These are phyloP conservation scores for Caenorhabditis auriculariae DNA, from an alignment of 2,888 invertebrate genomes.

Conservation along the genomic window DNA sequence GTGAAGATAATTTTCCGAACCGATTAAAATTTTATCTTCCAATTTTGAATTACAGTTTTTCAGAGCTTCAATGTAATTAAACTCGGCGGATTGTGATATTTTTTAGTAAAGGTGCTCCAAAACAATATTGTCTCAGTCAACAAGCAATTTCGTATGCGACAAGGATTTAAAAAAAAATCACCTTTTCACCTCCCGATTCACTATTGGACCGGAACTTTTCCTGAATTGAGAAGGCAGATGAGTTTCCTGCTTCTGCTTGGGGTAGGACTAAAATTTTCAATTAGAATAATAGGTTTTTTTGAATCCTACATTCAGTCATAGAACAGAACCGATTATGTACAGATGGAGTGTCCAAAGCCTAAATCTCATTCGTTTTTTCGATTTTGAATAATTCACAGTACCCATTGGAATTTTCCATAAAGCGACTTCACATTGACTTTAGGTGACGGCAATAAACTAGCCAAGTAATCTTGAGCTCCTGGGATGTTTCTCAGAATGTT, in stretches of 20 bases:
- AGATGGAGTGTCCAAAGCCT: conserved; percentile 51
- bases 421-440: conserved; percentile 37
- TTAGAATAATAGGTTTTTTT: background rate
- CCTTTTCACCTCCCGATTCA: conserved; percentile 36
- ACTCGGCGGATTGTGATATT: too few species aligned
- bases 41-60: too few species aligned
- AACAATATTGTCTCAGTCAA: too few species aligned
- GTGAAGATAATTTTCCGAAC: too few species aligned
- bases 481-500: conserved; percentile 51
- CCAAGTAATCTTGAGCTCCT: conserved; percentile 50
- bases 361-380: conserved; percentile 1
- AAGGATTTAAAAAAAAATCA: background rate
- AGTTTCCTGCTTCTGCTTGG: conserved; percentile 37
- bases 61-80: too few species aligned
- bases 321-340: conserved; percentile 47
- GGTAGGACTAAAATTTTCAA: conserved; percentile 28
- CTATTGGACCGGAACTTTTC: conserved; percentile 40
- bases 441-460: conserved; percentile 43
- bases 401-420: conserved; percentile 52
- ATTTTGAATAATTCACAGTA: conserved; percentile 12
- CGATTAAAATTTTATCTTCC: too few species aligned
- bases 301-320: conserved; percentile 41
- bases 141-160: background rate
- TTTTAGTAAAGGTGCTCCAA: too few species aligned
- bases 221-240: conserved; percentile 37